Percentiles rank a stretch among this genome's conserved stretches.
Conservation (phyloP, 2,113 vertebrate species). For the Colinus virginianus region DNA sequence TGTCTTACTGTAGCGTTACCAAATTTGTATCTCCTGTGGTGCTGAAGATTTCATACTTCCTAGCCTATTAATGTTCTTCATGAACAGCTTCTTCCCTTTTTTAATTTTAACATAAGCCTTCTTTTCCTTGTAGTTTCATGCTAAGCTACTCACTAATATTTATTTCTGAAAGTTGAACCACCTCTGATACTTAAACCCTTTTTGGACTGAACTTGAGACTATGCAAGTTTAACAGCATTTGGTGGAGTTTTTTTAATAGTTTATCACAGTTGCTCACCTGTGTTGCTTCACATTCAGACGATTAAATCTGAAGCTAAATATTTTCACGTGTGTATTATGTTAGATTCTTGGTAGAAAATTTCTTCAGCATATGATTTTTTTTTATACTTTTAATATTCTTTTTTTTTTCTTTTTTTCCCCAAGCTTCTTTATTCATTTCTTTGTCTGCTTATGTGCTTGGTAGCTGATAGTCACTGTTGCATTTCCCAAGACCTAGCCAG, state of each 20-base stretch:
- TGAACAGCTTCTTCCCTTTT: conserved; percentile 4
- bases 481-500: background rate
- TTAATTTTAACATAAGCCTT: conserved; percentile 5
- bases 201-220: background rate
- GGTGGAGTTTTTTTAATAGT: background rate
- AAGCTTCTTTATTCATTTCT: background rate
- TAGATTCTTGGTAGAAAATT: background rate
- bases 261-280: background rate
- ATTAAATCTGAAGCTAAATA: background rate
- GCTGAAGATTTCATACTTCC: conserved; percentile 15
- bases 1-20: background rate
- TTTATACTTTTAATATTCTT: background rate
- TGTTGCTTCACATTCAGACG: background rate
- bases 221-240: background rate
- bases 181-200: background rate
- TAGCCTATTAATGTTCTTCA: background rate
- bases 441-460: background rate
- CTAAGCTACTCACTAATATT: background rate
- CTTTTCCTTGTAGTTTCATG: conserved; percentile 4
- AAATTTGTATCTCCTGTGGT: background rate
- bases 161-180: background rate
- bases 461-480: background rate
- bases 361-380: background rate
- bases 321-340: background rate
- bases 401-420: background rate